A percentile compares a stretch with the other conserved stretches of the same genome.
Conservation (phyloP, 1,140 invertebrate genomes). For the Pseudomyrmex gracilis region DNA sequence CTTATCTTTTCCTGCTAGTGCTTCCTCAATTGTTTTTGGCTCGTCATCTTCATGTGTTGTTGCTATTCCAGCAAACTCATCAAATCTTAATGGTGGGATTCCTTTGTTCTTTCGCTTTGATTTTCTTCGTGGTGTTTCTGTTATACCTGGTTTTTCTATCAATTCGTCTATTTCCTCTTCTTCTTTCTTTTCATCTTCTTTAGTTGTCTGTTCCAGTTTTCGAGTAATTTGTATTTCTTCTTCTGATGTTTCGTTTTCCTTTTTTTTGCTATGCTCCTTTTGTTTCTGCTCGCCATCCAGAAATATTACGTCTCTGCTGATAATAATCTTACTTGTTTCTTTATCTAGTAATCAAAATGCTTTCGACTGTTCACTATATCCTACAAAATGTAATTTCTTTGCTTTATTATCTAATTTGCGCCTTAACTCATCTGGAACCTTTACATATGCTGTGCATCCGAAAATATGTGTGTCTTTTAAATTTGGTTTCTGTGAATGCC, state of each 20-base stretch:
- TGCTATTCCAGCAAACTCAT: too few species aligned
- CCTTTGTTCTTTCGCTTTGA: too few species aligned
- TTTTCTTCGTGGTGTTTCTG: too few species aligned
- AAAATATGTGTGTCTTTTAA: constrained; percentile 6
- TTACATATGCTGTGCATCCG: constrained; percentile 5
- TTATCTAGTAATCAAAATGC: constrained; percentile 19
- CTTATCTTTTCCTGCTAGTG: too few species aligned
- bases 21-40: too few species aligned
- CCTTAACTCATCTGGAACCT: constrained; percentile 9
- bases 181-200: constrained; percentile 6
- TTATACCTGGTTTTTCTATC: too few species aligned
- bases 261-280: constrained; percentile 32
- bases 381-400: constrained; percentile 14
- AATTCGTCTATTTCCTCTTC: background rate
- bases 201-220: background rate
- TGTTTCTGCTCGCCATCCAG: background rate
- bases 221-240: constrained; percentile 1
- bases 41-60: too few species aligned
- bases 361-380: constrained; percentile 14
- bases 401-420: constrained; percentile 22
- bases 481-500: constrained; percentile 1
- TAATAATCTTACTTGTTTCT: constrained; percentile 2
- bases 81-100: too few species aligned
- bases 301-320: constrained; percentile 30
- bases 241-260: background rate